Evolutionary conservation across 2,888 invertebrate genomes (phyloP).

Genomic region (Phalera bucephala): DNA sequence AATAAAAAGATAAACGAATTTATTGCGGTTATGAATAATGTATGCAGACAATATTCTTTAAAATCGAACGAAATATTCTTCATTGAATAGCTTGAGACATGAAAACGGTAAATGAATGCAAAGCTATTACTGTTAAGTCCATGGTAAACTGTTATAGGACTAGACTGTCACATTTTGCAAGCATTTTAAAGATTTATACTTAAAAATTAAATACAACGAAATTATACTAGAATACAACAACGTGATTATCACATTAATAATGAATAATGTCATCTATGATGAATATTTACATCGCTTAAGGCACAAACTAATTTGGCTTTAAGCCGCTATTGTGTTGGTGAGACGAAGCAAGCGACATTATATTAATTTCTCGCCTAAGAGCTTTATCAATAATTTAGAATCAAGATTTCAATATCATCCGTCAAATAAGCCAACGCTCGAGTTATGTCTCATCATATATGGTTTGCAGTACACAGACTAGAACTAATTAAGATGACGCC

Average conservation of each 20-base stretch:
- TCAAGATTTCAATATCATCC: no score
- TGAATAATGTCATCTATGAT: conserved; percentile 67
- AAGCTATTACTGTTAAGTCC: conserved; percentile 38
- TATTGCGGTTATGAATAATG: no score
- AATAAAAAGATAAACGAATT: no score
- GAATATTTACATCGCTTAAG: conserved; percentile 73
- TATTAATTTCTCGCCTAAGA: no score
- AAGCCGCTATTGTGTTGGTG: conserved; percentile 40
- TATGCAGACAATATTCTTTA: no score
- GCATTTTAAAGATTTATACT: conserved; percentile 34
- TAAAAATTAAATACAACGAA: conserved; percentile 40
- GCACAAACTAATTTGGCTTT: conserved; percentile 71
- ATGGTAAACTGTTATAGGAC: conserved; percentile 50
- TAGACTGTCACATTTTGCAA: conserved; percentile 62
- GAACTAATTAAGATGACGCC: no score
- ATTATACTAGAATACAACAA: conserved; percentile 53
- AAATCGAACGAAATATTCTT: no score
- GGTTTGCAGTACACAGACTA: no score
- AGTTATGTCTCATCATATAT: no score
- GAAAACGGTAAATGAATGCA: neutral
- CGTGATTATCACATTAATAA: conserved; percentile 63
- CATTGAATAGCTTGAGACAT: neutral
- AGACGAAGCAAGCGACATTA: conserved; percentile 8
- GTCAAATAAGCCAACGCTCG: no score
- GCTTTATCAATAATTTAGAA: no score